Conservation (phyloP, 2,797 vertebrate genomes). For the Propithecus deckenii region DNA sequence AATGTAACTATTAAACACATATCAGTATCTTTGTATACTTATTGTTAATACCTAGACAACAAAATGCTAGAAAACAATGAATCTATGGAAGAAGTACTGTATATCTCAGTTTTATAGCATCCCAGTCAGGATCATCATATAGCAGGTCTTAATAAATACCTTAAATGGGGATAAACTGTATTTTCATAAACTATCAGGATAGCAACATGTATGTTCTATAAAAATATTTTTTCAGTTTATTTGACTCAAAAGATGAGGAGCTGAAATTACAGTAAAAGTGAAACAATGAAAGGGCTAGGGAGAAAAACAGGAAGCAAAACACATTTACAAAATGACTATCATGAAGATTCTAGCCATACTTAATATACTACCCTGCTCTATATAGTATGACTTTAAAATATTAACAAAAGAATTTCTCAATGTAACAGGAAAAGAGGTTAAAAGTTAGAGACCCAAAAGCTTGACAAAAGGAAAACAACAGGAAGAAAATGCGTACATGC, state of each 20-base stretch:
- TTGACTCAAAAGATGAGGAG: conserved; percentile 23
- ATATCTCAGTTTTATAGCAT: neutral
- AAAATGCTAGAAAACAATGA: conserved; percentile 30
- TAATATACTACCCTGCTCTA: conserved; percentile 11
- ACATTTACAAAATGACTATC: conserved; percentile 37
- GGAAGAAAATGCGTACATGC: neutral
- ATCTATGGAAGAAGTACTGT: neutral
- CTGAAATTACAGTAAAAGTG: conserved; percentile 56
- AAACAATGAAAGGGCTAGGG: conserved; percentile 20
- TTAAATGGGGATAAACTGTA: neutral
- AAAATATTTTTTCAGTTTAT: conserved; percentile 15
- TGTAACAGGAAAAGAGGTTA: conserved; percentile 3
- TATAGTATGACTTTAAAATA: neutral
- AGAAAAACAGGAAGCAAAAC: conserved; percentile 50
- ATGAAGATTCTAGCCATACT: neutral
- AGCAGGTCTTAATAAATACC: neutral
- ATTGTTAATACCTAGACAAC: neutral
- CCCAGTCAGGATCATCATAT: neutral
- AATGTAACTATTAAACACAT: conserved; percentile 1
- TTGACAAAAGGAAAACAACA: neutral
- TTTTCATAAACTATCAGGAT: conserved; percentile 29
- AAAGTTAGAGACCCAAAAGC: neutral
- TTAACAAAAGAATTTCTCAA: neutral
- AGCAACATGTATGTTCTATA: neutral
- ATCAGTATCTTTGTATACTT: neutral